Conservation (phyloP, 2,113 vertebrate species). For the Rousettus leschenaultii region DNA sequence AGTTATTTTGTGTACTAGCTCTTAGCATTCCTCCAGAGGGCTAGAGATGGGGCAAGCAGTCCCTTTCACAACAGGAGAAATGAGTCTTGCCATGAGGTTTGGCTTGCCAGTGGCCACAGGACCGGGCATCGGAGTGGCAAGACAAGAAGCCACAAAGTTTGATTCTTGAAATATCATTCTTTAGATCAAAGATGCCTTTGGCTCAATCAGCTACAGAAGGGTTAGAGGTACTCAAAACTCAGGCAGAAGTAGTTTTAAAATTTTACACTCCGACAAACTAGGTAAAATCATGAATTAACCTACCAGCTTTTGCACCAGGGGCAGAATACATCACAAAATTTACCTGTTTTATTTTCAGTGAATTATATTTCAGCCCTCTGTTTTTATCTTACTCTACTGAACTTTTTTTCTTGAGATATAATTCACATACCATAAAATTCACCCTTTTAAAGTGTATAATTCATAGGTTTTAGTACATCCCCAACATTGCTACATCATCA, state of each 20-base stretch:
- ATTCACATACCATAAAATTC: not conserved
- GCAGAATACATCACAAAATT: not conserved
- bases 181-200: not conserved
- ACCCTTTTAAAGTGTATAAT: not conserved
- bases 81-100: not conserved
- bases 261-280: not conserved
- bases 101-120: not conserved
- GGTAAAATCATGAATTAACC: not conserved
- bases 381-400: not conserved
- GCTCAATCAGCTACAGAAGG: not conserved
- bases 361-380: not conserved
- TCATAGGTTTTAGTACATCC: not conserved
- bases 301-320: not conserved
- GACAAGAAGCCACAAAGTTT: not conserved
- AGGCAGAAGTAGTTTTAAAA: not conserved
- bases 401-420: not conserved
- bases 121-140: not conserved
- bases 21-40: not conserved
- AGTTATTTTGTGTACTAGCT: not conserved
- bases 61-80: not conserved
- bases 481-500: not conserved
- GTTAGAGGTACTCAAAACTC: not conserved
- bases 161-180: not conserved
- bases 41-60: not conserved
- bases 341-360: not conserved